These are phyloP conservation scores for Botrylloides violaceus DNA, from an alignment of 23 tunicate genomes.

Conservation along the genomic window DNA sequence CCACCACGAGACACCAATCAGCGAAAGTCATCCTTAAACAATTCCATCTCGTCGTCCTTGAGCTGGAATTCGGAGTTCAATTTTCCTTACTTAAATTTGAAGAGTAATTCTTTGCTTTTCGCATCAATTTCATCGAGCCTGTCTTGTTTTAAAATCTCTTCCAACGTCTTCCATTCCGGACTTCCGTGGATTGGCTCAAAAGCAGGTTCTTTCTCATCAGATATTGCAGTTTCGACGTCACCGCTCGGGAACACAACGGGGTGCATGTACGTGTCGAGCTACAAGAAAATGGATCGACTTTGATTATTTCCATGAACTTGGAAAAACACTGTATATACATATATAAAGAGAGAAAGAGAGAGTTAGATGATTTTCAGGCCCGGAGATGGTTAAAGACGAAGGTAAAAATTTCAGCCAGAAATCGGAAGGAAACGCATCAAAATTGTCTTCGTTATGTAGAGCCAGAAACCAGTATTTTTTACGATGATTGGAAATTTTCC, in stretches of 20 bases:
- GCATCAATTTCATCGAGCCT: slow-evolving; percentile 37
- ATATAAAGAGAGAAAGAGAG: not conserved
- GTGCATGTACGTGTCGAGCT: slow-evolving; percentile 88
- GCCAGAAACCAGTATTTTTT: no score
- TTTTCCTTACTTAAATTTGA: slow-evolving; percentile 60
- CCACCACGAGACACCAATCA: no score
- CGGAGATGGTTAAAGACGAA: no score
- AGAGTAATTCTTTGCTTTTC: slow-evolving; percentile 34
- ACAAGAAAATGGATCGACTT: not conserved
- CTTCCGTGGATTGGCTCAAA: slow-evolving; percentile 60
- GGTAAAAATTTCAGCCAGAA: no score
- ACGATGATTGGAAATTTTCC: no score
- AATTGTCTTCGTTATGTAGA: no score
- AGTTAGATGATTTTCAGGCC: no score
- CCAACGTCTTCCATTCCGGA: slow-evolving; percentile 55
- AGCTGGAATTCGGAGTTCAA: not conserved
- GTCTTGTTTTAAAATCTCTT: slow-evolving; percentile 60
- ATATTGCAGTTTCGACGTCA: slow-evolving; percentile 30
- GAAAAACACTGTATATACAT: not conserved
- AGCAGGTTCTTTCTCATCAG: slow-evolving; percentile 15
- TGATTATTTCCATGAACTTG: not conserved
- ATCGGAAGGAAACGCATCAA: no score
- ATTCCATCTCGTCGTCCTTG: no score
- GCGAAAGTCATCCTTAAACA: no score
- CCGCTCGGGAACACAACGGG: slow-evolving; percentile 90